Conservation (phyloP, 2,797 vertebrate species). For the Anabas testudineus region DNA sequence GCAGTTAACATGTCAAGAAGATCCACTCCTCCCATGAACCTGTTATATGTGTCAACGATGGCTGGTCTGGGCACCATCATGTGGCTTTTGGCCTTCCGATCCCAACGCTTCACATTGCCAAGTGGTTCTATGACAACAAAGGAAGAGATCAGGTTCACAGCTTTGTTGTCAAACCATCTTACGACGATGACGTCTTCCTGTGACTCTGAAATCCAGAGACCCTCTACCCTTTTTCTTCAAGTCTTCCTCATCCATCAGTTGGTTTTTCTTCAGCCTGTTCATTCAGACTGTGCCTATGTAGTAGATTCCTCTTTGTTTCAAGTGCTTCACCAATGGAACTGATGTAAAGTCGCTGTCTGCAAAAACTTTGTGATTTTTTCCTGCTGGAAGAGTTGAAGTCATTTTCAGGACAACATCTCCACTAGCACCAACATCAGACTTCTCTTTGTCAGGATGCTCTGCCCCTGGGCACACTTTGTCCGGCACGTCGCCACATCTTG, state of each 20-base stretch:
- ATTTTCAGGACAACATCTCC: slow-evolving; percentile 53
- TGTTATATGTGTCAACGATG: slow-evolving; percentile 53
- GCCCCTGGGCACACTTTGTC: too few species aligned
- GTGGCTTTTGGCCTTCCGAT: slow-evolving; percentile 40
- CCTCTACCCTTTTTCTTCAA: slow-evolving; percentile 4
- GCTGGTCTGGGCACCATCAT: slow-evolving; percentile 53
- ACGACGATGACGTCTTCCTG: neutral
- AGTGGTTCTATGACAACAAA: slow-evolving; percentile 3
- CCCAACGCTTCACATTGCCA: slow-evolving; percentile 41
- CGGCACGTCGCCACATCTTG: too few species aligned
- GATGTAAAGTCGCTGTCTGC: slow-evolving; percentile 45
- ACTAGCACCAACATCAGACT: slow-evolving; percentile 31
- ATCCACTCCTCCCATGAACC: slow-evolving; percentile 53
- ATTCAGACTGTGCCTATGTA: slow-evolving; percentile 33
- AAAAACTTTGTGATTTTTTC: slow-evolving; percentile 43
- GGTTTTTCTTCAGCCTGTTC: too few species aligned
- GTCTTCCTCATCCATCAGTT: slow-evolving; percentile 1
- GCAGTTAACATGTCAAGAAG: slow-evolving; percentile 45
- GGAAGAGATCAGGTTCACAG: neutral
- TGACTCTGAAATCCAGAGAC: slow-evolving; percentile 7
- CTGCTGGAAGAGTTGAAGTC: slow-evolving; percentile 45
- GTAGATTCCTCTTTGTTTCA: slow-evolving; percentile 40
- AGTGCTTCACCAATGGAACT: slow-evolving; percentile 34
- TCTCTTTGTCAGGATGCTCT: neutral
- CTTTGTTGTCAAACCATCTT: slow-evolving; percentile 1